phyloP scores from a whole-genome alignment of 2,113 vertebrate species.

The Ochotona princeps region DNA sequence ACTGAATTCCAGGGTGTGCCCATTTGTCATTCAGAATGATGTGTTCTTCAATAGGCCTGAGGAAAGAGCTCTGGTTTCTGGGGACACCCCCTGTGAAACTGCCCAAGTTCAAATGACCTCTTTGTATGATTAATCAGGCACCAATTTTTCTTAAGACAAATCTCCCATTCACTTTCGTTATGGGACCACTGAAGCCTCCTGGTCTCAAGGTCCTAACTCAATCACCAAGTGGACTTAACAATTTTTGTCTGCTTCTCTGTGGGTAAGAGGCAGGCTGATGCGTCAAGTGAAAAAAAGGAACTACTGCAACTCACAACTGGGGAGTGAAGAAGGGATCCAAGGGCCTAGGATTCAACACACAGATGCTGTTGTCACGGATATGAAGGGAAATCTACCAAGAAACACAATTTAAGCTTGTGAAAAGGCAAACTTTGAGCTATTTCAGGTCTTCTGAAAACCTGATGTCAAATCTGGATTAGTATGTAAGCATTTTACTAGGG shows the following conservation, averaged over 20 bases:
- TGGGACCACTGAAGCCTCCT: neutral
- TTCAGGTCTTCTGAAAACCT: neutral
- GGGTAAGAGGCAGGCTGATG: neutral
- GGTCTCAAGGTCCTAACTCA: neutral
- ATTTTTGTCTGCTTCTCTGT: neutral
- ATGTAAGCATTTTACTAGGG: neutral
- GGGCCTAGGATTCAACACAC: neutral
- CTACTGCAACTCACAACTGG: neutral
- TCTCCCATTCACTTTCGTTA: slow-evolving; percentile 47
- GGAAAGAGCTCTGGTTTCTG: slow-evolving; percentile 14
- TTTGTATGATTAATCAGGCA: slow-evolving; percentile 46
- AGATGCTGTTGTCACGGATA: neutral
- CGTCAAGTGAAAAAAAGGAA: neutral
- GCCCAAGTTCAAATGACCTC: slow-evolving; percentile 45
- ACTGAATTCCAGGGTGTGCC: slow-evolving; percentile 41
- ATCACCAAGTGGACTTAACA: neutral
- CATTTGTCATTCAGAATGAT: neutral
- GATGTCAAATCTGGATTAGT: neutral
- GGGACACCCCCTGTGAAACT: neutral
- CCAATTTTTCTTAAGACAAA: slow-evolving; percentile 32
- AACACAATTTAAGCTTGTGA: neutral
- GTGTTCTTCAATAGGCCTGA: neutral
- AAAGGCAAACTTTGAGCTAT: neutral
- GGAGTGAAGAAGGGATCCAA: neutral
- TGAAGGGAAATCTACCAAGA: neutral